Conservation (phyloP, 2,888 invertebrate species). For the Amphimallon solstitiale region DNA sequence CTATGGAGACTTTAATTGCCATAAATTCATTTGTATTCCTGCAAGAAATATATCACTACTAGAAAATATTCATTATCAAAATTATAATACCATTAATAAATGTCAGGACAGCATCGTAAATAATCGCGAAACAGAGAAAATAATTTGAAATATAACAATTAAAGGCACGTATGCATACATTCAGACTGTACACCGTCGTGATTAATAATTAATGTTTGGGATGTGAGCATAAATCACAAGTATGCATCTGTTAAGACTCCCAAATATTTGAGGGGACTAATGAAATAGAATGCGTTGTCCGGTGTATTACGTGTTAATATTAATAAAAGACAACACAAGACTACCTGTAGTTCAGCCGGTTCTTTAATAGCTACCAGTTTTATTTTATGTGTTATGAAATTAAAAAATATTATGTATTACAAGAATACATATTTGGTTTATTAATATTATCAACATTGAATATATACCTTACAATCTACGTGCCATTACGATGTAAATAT, state of each 20-base stretch:
- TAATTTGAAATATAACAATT: constrained; percentile 37
- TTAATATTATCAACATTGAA: too few relatives aligned
- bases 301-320: constrained; percentile 53
- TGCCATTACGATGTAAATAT: too few relatives aligned
- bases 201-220: constrained; percentile 40
- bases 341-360: constrained; percentile 46
- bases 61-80: neutral
- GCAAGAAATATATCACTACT: neutral
- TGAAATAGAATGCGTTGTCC: constrained; percentile 53
- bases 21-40: neutral
- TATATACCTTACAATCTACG: too few relatives aligned
- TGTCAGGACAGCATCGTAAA: constrained; percentile 25
- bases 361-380: constrained; percentile 47
- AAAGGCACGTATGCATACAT: constrained; percentile 10
- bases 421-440: too few relatives aligned
- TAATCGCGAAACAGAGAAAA: constrained; percentile 34
- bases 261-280: constrained; percentile 46
- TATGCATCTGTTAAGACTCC: constrained; percentile 44
- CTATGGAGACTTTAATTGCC: neutral
- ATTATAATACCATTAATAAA: constrained; percentile 1
- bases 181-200: constrained; percentile 4
- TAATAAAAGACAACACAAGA: constrained; percentile 51
- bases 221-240: constrained; percentile 43
- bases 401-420: too few relatives aligned
- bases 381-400: constrained; percentile 43